Evolutionary conservation across 1,140 invertebrate species (phyloP).

Genomic region (Batillaria attramentaria): DNA sequence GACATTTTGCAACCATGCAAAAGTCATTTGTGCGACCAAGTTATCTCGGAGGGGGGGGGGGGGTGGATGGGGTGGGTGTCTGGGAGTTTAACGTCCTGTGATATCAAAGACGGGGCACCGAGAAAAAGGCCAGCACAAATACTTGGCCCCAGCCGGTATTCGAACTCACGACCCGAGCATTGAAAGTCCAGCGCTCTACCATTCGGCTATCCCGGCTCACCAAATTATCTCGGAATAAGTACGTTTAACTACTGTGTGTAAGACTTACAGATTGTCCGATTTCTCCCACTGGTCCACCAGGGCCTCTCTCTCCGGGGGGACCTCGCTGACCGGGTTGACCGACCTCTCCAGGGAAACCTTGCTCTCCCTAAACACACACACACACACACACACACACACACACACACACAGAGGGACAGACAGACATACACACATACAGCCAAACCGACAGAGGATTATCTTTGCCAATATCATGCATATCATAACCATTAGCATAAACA

Average conservation of each 20-base stretch:
- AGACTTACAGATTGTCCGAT: constrained; percentile 47
- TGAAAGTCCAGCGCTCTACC: neutral
- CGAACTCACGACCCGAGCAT: no score
- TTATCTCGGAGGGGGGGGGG: neutral
- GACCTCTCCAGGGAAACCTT: constrained; percentile 49
- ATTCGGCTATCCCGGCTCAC: neutral
- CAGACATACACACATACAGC: neutral
- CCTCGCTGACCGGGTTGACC: constrained; percentile 50
- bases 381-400: neutral
- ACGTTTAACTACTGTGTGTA: no score
- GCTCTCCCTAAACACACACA: constrained; percentile 48
- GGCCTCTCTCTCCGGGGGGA: constrained; percentile 56
- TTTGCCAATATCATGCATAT: neutral
- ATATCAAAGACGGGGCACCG: no score
- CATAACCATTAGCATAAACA: neutral
- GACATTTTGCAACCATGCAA: no score
- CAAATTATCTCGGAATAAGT: neutral
- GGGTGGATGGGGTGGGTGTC: no score
- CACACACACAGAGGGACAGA: neutral
- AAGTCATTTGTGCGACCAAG: neutral
- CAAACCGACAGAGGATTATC: neutral
- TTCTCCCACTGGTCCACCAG: constrained; percentile 49
- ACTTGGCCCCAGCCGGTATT: no score
- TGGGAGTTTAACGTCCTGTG: no score
- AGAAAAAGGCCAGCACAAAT: no score